These are phyloP conservation scores for Varecia variegata DNA, from an alignment of 2,797 vertebrate genomes.

Conservation along the genomic window DNA sequence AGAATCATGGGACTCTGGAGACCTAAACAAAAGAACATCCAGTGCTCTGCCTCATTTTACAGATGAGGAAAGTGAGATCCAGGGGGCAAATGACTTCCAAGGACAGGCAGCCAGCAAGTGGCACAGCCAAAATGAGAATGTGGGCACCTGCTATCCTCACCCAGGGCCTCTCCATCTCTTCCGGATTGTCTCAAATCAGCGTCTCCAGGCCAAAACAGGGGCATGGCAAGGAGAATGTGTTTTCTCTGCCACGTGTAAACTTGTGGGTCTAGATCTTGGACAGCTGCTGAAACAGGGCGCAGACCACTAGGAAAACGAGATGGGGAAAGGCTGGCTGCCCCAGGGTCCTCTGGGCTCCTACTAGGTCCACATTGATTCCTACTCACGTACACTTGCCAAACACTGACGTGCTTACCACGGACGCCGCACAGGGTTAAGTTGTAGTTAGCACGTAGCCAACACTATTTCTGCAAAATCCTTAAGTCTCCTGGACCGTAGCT, in stretches of 20 bases:
- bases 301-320: background rate
- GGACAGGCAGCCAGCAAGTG: background rate
- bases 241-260: background rate
- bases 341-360: background rate
- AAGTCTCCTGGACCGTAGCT: background rate
- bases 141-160: background rate
- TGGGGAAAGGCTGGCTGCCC: background rate
- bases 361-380: background rate
- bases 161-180: background rate
- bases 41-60: background rate
- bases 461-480: background rate
- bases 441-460: background rate
- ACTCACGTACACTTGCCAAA: background rate
- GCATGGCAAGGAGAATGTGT: background rate
- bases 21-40: conserved; percentile 7
- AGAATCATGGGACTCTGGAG: conserved; percentile 21
- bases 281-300: background rate
- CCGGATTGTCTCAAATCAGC: background rate
- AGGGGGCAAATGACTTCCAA: background rate
- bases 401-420: fast-evolving
- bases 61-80: conserved; percentile 22
- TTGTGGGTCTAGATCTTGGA: background rate
- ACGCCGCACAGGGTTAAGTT: background rate
- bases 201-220: background rate
- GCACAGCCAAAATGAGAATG: background rate